Evolutionary conservation across 2,113 vertebrate species (phyloP).

Genomic region (Ptilorrhoa leucosticta): DNA sequence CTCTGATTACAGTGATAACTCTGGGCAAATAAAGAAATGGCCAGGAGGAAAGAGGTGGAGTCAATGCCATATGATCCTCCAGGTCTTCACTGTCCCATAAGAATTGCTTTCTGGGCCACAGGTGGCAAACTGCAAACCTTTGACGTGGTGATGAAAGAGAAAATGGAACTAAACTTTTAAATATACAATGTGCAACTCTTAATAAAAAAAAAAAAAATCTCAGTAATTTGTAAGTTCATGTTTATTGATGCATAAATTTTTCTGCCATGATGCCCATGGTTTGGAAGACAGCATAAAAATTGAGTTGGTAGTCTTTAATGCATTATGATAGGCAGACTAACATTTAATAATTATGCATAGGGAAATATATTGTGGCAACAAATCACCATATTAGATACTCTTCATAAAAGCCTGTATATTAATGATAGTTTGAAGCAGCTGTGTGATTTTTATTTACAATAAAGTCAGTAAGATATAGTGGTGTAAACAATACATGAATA

Average conservation of each 20-base stretch:
- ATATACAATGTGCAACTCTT: background rate
- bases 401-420: background rate
- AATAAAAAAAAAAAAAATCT: background rate
- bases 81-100: background rate
- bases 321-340: background rate
- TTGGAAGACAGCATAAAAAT: background rate
- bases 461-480: background rate
- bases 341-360: background rate
- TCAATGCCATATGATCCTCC: background rate
- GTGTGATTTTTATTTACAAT: background rate
- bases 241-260: background rate
- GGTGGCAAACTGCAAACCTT: background rate
- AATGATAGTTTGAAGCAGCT: background rate
- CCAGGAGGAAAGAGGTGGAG: background rate
- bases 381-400: background rate
- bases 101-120: background rate
- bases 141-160: background rate
- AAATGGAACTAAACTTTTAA: background rate
- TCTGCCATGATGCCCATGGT: background rate
- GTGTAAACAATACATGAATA: background rate
- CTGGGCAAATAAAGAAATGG: background rate
- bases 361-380: background rate
- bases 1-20: slow-evolving; percentile 8
- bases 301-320: background rate
- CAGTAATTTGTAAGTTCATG: background rate